Evolutionary conservation across 2,888 invertebrate genomes (phyloP).

Genomic region (Augiades crinisus): DNA sequence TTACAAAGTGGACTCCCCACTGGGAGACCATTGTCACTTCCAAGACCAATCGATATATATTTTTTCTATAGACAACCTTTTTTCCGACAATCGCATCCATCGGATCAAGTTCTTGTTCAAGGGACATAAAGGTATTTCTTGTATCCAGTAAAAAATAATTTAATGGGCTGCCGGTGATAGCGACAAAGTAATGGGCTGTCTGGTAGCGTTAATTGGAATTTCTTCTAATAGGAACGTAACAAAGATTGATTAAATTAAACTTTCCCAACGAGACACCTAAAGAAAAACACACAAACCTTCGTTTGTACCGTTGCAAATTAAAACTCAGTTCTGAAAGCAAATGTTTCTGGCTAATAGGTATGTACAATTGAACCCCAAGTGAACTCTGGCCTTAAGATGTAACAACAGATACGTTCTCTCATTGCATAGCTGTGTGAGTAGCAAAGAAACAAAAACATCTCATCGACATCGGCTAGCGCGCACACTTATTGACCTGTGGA

Average conservation of each 20-base stretch:
- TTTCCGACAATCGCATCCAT: constrained; percentile 6
- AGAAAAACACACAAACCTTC: background rate
- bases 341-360: background rate
- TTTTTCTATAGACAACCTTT: constrained; percentile 1
- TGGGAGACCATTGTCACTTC: constrained; percentile 22
- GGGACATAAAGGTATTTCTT: constrained; percentile 11
- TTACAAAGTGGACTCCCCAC: constrained; percentile 29
- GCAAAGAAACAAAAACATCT: constrained; percentile 18
- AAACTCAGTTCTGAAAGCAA: background rate
- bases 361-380: background rate
- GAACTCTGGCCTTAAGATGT: constrained; percentile 1
- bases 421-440: background rate
- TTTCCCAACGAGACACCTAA: background rate
- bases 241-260: background rate
- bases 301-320: background rate
- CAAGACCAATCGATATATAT: background rate
- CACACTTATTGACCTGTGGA: constrained; percentile 29
- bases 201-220: constrained; percentile 6
- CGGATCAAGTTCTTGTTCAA: constrained; percentile 16
- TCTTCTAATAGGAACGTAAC: background rate
- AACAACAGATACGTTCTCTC: constrained; percentile 1
- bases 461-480: constrained; percentile 21
- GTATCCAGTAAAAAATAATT: constrained; percentile 2
- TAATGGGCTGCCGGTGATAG: constrained; percentile 1
- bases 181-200: constrained; percentile 16